phyloP scores from a whole-genome alignment of 2,113 vertebrate genomes.

The Nicator chloris region DNA sequence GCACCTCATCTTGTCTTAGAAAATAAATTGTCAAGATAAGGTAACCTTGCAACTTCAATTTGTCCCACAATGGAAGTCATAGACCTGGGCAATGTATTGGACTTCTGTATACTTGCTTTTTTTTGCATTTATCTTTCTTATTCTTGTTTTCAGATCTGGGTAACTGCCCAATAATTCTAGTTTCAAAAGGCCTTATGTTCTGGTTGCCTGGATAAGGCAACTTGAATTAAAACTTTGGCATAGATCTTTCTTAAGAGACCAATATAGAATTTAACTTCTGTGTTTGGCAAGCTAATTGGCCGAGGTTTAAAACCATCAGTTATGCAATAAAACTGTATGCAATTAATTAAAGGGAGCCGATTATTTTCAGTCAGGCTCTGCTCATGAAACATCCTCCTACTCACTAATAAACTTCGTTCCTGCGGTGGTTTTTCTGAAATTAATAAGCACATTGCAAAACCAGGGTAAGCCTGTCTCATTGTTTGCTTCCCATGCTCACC shows the following conservation, averaged over 20 bases:
- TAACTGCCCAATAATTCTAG: not conserved
- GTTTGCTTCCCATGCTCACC: not conserved
- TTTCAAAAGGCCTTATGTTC: constrained; percentile 34
- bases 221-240: constrained; percentile 54
- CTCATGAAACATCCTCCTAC: constrained; percentile 62
- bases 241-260: constrained; percentile 6
- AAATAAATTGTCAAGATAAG: not conserved
- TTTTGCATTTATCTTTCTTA: not conserved
- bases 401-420: constrained; percentile 57
- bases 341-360: constrained; percentile 70
- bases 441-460: constrained; percentile 48
- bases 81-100: not conserved
- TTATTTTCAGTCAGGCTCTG: constrained; percentile 51
- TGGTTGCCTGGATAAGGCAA: not conserved
- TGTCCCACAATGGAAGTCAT: not conserved
- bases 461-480: not conserved
- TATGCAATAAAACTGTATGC: constrained; percentile 69
- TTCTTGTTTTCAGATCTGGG: not conserved
- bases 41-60: not conserved
- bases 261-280: constrained; percentile 52
- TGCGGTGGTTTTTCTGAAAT: constrained; percentile 37
- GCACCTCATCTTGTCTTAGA: not conserved
- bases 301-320: constrained; percentile 66
- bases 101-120: not conserved
- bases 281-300: constrained; percentile 67